Base-by-base conservation (phyloP, 2,797 vertebrate genomes). In the Uromys caudimaculatus region DNA sequence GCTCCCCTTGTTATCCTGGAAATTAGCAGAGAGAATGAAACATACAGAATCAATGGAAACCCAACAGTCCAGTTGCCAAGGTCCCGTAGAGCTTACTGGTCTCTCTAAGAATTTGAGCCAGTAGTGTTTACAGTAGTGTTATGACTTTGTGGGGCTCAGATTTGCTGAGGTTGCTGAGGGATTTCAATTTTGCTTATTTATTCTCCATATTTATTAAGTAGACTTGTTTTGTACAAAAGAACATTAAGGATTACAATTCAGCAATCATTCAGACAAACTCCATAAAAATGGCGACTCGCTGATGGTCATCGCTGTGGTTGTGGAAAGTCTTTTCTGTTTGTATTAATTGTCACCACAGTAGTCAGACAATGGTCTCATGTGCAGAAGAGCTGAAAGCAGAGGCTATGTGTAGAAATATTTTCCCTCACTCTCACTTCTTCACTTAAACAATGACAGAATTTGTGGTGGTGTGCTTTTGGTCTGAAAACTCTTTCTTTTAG, bases 1-100 rank as follows among this genome's bases (percentile, higher is more conserved):
- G 62, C 99, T 99, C 0, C 99, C 99, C 95, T 99, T 99, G 99
- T 99, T 99, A 97, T 35, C 7, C 62, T 76, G 54, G 41, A 35
- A 24, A 76, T 60, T 35, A 56, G 17, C 23, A n/a, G 73, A 77
- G 29, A 71, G 11, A 76, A 76, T 60, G 41, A 35, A 35, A 24
- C 71, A 58, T 3, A 71, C 4, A 47, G 41, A 60, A 60, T 38
- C 41, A 23, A 24, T 60, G 56, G 47, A 62, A 47, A 50, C 9
- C 77, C 21, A 77, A 19, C 2, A 47, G 67, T 86, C 29, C 19
- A 24, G 41, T 24, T 76, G 38, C 54, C 13, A 47, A 56, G 73
- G 54, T 17, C 29, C 14, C 0, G 2, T 44, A 75, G 52, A 32
- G n/a, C 58, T 21, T 60, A 11, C 32, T 75, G 86, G 54, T 75